Evolutionary conservation across 2,888 invertebrate genomes (phyloP).

Genomic region (Campoletis raptor): DNA sequence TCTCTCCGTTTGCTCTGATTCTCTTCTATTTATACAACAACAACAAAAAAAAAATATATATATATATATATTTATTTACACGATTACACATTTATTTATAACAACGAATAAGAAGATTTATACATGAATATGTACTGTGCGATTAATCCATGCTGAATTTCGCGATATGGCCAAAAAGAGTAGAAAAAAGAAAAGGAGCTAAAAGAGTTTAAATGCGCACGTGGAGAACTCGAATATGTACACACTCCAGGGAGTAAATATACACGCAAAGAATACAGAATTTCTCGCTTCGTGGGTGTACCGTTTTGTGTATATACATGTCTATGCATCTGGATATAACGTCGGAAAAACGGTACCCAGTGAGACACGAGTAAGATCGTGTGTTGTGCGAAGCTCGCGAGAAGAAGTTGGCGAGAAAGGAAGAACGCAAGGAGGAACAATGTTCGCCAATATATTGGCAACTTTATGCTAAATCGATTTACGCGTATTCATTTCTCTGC

Average conservation of each 20-base stretch:
- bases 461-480: slow-evolving; percentile 17
- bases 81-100: background rate
- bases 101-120: background rate
- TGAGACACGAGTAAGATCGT: slow-evolving; percentile 51
- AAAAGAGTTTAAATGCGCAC: slow-evolving; percentile 32
- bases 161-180: slow-evolving; percentile 11
- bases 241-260: slow-evolving; percentile 28
- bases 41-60: background rate
- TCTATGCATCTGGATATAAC: slow-evolving; percentile 15
- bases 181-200: slow-evolving; percentile 8
- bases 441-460: slow-evolving; percentile 14
- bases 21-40: slow-evolving; percentile 24
- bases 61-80: background rate
- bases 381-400: slow-evolving; percentile 32
- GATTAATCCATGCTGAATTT: slow-evolving; percentile 59
- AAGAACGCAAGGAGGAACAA: slow-evolving; percentile 55
- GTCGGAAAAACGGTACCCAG: slow-evolving; percentile 62
- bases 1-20: slow-evolving; percentile 51
- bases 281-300: slow-evolving; percentile 59
- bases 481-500: background rate
- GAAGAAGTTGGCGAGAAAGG: slow-evolving; percentile 40
- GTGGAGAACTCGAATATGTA: slow-evolving; percentile 27
- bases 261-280: slow-evolving; percentile 28
- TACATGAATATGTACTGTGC: background rate
- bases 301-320: slow-evolving; percentile 42